Evolutionary conservation across 2,797 vertebrate genomes (phyloP), one percentile per base, ranked within the genome.

Genomic region (Melopsittacus undulatus): DNA sequence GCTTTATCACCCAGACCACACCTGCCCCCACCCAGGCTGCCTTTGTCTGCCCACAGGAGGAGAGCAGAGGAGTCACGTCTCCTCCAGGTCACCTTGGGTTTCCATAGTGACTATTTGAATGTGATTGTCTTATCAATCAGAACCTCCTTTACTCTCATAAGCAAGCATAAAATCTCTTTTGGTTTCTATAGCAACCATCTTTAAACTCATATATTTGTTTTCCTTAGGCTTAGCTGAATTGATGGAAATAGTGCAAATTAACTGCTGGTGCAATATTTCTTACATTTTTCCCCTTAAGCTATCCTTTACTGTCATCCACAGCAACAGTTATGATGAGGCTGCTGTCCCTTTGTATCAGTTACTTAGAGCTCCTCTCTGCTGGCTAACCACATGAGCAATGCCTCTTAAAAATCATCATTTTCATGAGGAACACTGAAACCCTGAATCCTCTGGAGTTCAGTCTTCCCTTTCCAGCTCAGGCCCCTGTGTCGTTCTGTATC

Each of bases 51-150:
- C 67, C 68, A 75, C 67, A 49, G 70, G 73, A 95, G 51, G 61
- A 52, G 87, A 78, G 70, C 4, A 85, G 56, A 90, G 81, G 89
- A 91, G 75, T 94, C 91, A 68, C 7, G 0, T 51, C 80, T 87
- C 40, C 92, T 92, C 57, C 76, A 85, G 92, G 94, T 95, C 89
- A 95, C 93, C 94, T 94, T 97, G 67, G 66, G 97, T 98, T 98
- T 97, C 97, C 97, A 98, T 98, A 96, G 98, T 79, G 94, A 98
- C 91, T 91, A 83, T 95, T 97, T 95, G 86, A 98, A 97, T 96
- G 96, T 29, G 83, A 98, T 92, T 95, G 93, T 97, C 96, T 96
- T 96, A 96, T 97, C 96, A 95, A 95, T 97, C 91, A 97, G 96
- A 96, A 95, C 92, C 93, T 96, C 91, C 87, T 93, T 93, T 70